Percentiles rank a stretch among this genome's conserved stretches.
Evolutionary conservation across 2,797 vertebrate genomes (phyloP).

Genomic region (Uromys caudimaculatus): DNA sequence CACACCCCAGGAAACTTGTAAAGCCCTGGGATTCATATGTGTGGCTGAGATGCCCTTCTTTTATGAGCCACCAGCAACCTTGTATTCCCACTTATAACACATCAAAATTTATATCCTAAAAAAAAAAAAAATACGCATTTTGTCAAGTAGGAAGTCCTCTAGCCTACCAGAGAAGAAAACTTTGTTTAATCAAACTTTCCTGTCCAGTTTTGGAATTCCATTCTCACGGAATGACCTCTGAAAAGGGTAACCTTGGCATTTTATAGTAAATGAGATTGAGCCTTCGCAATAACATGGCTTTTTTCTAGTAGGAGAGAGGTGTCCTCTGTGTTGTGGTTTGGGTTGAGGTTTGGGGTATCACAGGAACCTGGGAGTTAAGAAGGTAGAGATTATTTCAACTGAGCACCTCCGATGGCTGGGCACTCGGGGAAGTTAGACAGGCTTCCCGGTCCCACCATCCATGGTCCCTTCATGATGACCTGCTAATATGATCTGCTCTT

Average conservation of each 20-base stretch:
- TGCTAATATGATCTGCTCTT: neutral
- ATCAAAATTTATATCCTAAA: neutral
- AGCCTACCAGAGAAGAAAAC: neutral
- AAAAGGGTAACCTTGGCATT: neutral
- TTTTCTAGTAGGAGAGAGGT: neutral
- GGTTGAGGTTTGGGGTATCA: neutral
- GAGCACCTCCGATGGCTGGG: neutral
- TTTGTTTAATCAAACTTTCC: neutral
- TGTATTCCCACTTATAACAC: neutral
- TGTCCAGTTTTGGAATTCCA: neutral
- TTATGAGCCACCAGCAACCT: neutral
- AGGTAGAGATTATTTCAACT: neutral
- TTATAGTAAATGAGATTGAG: neutral
- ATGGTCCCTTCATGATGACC: neutral
- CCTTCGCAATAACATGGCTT: neutral
- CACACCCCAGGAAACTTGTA: slow-evolving; percentile 14
- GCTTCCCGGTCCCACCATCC: neutral
- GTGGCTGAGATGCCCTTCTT: neutral
- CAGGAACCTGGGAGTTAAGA: neutral
- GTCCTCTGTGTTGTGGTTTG: neutral
- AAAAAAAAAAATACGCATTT: neutral
- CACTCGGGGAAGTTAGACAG: neutral
- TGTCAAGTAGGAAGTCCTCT: neutral
- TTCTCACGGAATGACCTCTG: neutral
- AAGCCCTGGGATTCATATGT: neutral